Base-by-base conservation (phyloP, 2,888 invertebrate species). In the Suillia variegata region DNA sequence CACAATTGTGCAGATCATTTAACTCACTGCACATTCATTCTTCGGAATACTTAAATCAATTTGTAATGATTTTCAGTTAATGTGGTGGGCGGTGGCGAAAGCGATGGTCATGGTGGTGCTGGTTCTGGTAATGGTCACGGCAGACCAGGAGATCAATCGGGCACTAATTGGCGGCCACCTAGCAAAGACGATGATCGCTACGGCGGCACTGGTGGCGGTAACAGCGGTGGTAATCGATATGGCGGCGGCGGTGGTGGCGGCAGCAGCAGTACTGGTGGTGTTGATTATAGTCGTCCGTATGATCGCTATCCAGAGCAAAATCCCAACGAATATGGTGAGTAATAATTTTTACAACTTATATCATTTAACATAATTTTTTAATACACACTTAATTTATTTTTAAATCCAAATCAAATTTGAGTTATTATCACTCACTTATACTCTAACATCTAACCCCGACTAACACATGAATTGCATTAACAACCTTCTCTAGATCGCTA, bases 161-260 rank as follows among this genome's bases (percentile, higher is more conserved):
- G 75, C 62, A 69, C 66, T 61, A 77, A 71, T 64, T 80, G 80
- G 81, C 74, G 79, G 62, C 79, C 77, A 68, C 78, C 78, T 67
- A 75, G 80, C 45, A 86, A 85, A 70, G 86, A 87, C 74, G 79
- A 83, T 56, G 83, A 83, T 66, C 85, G 84, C 59, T 85, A 84
- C 68, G 82, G 85, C 21, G n/a, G n/a, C n/a, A n/a, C n/a, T n/a
- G n/a, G n/a, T n/a, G n/a, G n/a, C n/a, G n/a, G n/a, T n/a, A n/a
- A n/a, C n/a, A 65, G 65, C 2, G 70, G 82, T 66, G 72, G 72
- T 59, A 73, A 73, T 60, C 81, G 74, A 54, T 76, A 68, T 62
- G 79, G 74, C 54, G 71, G 74, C 1, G 80, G 80, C 56, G 81
- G 81, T 12, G 73, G 73, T 8, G 70, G 65, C 48, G 81, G 82